Evolutionary conservation across 1,140 invertebrate species (phyloP).

Genomic region (Scaptomyza hsui): DNA sequence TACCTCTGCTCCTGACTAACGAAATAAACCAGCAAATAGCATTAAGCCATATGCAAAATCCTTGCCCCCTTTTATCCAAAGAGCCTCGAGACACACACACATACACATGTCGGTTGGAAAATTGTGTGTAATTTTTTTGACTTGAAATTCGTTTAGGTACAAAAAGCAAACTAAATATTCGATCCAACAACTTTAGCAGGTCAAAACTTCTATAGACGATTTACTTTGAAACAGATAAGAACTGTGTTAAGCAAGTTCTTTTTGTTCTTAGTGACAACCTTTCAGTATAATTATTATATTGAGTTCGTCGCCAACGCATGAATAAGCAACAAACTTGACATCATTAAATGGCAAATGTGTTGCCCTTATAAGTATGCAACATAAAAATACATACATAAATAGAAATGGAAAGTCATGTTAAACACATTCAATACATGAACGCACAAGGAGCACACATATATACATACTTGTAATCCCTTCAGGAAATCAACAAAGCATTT

Average conservation of each 20-base stretch:
- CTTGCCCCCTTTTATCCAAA: not conserved
- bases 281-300: not conserved
- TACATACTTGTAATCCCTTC: slow-evolving; percentile 69
- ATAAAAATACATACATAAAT: not conserved
- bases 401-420: slow-evolving; percentile 20
- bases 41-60: not conserved
- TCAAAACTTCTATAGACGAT: too few relatives aligned
- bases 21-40: not conserved
- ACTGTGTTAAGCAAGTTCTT: too few relatives aligned
- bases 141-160: not conserved
- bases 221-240: too few relatives aligned
- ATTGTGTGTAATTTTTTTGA: not conserved
- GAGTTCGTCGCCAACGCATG: not conserved
- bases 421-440: slow-evolving; percentile 1
- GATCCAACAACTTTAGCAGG: too few relatives aligned
- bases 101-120: not conserved
- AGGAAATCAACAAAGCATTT: slow-evolving; percentile 79
- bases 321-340: not conserved
- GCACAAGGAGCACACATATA: not conserved
- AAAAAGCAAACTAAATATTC: not conserved
- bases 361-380: slow-evolving; percentile 1
- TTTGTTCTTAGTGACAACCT: too few relatives aligned
- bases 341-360: not conserved
- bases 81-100: too few relatives aligned
- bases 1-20: not conserved